These are phyloP conservation scores for Drosophila jambulina DNA, from an alignment of 1,140 invertebrate genomes.

Conservation along the genomic window DNA sequence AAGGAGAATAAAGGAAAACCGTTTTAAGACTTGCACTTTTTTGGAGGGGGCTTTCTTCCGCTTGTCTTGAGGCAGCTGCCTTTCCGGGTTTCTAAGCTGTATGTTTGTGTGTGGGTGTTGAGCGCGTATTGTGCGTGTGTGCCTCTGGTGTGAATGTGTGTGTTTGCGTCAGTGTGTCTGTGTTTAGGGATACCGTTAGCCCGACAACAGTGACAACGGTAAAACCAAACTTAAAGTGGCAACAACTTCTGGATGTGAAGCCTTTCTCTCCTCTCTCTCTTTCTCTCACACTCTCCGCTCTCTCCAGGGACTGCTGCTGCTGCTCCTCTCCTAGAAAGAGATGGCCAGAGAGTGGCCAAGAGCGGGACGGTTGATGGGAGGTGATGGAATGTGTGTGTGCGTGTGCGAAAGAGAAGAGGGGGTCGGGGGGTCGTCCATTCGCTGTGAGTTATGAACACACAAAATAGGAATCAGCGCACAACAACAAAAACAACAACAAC, in stretches of 20 bases:
- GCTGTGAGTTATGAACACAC: conserved; percentile 19
- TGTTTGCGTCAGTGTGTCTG: not conserved
- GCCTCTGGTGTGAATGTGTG: not conserved
- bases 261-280: conserved; percentile 26
- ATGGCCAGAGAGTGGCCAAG: conserved; percentile 17
- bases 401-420: not conserved
- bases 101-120: not conserved
- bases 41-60: not conserved
- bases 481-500: not conserved
- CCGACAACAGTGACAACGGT: conserved; percentile 39
- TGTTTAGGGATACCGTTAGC: conserved; percentile 28
- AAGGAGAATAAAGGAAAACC: not conserved
- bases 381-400: not conserved
- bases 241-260: conserved; percentile 32
- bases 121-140: not conserved
- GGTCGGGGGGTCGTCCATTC: not conserved
- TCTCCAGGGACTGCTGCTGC: conserved; percentile 11
- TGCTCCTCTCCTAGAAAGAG: conserved; percentile 16
- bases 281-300: not conserved
- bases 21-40: conserved; percentile 11
- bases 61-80: conserved; percentile 1
- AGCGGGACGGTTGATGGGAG: conserved; percentile 4
- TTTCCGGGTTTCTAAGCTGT: conserved; percentile 7
- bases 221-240: conserved; percentile 41
- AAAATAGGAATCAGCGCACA: conserved; percentile 17